Evolutionary conservation across 1,140 invertebrate genomes (phyloP).

Genomic region (Nephila pilipes): DNA sequence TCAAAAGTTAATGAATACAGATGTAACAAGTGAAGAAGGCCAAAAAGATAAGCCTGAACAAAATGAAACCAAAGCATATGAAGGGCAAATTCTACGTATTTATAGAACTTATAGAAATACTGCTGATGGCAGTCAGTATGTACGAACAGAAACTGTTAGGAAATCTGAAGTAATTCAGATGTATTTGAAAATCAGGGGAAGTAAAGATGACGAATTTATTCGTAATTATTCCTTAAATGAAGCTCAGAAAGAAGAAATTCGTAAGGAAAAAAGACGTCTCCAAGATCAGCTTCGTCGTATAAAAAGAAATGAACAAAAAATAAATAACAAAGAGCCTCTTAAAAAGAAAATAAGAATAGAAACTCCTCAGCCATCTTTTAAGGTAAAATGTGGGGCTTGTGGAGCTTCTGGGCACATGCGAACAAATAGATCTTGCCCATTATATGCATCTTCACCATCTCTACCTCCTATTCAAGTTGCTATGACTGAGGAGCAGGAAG

Average conservation of each 20-base stretch:
- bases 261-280: conserved; percentile 96
- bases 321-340: conserved; percentile 85
- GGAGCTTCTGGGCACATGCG: conserved; percentile 90
- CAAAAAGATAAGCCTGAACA: conserved; percentile 72
- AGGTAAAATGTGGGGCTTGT: conserved; percentile 97
- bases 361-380: conserved; percentile 87
- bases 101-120: conserved; percentile 91
- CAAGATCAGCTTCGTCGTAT: conserved; percentile 97
- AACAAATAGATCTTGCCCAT: conserved; percentile 97
- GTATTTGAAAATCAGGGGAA: conserved; percentile 96
- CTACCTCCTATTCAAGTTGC: conserved; percentile 87
- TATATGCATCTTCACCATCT: conserved; percentile 86
- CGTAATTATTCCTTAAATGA: conserved; percentile 71
- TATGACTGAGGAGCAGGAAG: conserved; percentile 89
- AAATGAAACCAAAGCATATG: conserved; percentile 79
- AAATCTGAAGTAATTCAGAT: conserved; percentile 97
- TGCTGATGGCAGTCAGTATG: conserved; percentile 93
- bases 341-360: conserved; percentile 84
- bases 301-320: conserved; percentile 95
- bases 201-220: conserved; percentile 96
- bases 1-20: conserved; percentile 94
- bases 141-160: conserved; percentile 94
- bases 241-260: conserved; percentile 95
- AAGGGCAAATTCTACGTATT: conserved; percentile 66
- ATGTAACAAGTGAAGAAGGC: conserved; percentile 76